Conservation (phyloP, 2,113 vertebrate genomes). For the Serilophus lunatus region DNA sequence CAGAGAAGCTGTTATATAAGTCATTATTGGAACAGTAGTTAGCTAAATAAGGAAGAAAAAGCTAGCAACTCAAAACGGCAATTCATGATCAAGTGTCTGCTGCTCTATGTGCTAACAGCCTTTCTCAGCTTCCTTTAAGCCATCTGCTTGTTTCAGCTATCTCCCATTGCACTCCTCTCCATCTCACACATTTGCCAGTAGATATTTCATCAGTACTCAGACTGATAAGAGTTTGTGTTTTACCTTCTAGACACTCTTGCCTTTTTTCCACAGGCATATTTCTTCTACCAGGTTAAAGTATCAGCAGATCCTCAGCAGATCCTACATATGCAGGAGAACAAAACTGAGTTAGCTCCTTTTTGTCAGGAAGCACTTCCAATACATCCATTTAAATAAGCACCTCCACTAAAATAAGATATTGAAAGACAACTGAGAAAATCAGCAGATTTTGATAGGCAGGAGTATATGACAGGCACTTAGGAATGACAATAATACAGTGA, state of each 20-base stretch:
- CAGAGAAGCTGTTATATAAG: background rate
- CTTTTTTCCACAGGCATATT: background rate
- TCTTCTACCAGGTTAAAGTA: background rate
- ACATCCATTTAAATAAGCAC: background rate
- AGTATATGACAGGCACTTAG: background rate
- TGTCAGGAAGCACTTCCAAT: background rate
- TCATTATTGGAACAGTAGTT: background rate
- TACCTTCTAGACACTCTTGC: background rate
- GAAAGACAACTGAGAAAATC: background rate
- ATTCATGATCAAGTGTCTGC: constrained; percentile 17
- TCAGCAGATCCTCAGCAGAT: background rate
- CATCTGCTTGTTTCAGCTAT: constrained; percentile 62
- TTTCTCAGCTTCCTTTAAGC: constrained; percentile 55
- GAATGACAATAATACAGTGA: background rate
- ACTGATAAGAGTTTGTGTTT: background rate
- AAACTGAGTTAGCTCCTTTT: background rate
- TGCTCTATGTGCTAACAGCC: constrained; percentile 41
- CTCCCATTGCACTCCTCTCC: background rate
- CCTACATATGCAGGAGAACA: background rate
- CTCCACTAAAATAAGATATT: background rate
- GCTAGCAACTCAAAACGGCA: constrained; percentile 46
- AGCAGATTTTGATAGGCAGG: background rate
- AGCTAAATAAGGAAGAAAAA: constrained; percentile 41
- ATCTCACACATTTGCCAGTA: background rate
- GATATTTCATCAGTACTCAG: background rate